phyloP scores from a whole-genome alignment of 2,113 vertebrate genomes.

The Anhinga anhinga region DNA sequence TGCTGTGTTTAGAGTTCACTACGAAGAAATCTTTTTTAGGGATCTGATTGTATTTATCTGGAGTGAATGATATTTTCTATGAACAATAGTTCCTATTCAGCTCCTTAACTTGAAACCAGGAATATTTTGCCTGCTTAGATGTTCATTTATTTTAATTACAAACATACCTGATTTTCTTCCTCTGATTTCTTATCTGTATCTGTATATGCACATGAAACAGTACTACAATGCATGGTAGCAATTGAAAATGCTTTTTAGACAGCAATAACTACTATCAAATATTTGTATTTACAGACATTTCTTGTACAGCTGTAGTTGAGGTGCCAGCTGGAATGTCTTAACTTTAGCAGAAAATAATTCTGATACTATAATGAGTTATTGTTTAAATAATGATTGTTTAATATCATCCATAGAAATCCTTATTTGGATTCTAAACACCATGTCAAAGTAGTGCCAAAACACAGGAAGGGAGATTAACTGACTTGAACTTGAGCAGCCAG shows the following conservation, averaged over 20 bases:
- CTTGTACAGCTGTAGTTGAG: background rate
- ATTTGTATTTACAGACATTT: background rate
- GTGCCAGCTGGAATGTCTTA: background rate
- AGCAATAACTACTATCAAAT: background rate
- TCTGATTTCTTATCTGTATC: background rate
- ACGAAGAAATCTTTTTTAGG: background rate
- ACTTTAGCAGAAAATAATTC: background rate
- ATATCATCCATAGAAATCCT: background rate
- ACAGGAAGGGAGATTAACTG: background rate
- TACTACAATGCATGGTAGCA: background rate
- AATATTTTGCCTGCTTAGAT: background rate
- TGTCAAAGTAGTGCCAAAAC: background rate
- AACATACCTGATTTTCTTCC: background rate
- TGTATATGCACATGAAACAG: background rate
- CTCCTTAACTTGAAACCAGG: background rate
- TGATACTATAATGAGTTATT: background rate
- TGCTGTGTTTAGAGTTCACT: background rate
- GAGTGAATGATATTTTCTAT: background rate
- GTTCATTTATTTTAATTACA: background rate
- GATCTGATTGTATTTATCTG: background rate
- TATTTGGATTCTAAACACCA: background rate
- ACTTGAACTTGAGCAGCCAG: background rate
- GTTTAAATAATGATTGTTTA: background rate
- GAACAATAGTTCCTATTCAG: background rate
- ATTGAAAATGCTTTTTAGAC: background rate